phyloP scores from a whole-genome alignment of 2,888 invertebrate species.

The Acleris holmiana region DNA sequence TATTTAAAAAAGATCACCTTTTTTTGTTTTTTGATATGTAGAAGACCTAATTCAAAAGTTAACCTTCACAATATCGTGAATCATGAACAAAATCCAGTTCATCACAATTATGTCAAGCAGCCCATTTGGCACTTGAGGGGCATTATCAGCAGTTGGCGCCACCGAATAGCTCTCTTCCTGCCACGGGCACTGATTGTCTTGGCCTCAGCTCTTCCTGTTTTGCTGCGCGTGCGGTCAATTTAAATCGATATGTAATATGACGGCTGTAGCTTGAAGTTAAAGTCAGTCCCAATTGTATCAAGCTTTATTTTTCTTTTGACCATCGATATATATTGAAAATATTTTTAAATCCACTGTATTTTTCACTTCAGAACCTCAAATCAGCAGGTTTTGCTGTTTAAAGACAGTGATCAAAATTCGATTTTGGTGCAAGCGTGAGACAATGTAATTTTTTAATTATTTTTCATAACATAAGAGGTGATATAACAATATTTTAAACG shows the following conservation, averaged over 20 bases:
- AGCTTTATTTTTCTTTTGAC: background rate
- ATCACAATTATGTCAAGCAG: slow-evolving; percentile 36
- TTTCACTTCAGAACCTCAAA: no score
- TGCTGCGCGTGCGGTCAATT: slow-evolving; percentile 35
- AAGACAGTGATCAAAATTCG: no score
- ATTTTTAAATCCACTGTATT: no score
- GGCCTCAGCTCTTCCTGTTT: slow-evolving; percentile 61
- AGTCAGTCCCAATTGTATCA: background rate
- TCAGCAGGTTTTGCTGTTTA: no score
- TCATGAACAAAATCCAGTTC: slow-evolving; percentile 22
- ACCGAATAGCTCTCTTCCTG: slow-evolving; percentile 70
- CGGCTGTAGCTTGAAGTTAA: background rate
- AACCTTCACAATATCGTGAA: slow-evolving; percentile 25
- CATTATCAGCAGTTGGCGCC: slow-evolving; percentile 60
- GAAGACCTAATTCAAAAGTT: background rate
- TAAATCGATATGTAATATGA: slow-evolving; percentile 25
- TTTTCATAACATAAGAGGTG: no score
- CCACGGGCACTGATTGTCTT: slow-evolving; percentile 74
- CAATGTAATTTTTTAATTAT: no score
- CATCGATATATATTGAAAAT: no score
- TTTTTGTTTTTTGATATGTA: no score
- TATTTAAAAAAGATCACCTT: no score
- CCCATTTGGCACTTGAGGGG: slow-evolving; percentile 30
- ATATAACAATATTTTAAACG: background rate
- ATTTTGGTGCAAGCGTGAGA: no score